Percentiles rank a stretch among this genome's conserved stretches.
Conservation (phyloP, 1,140 invertebrate genomes). For the Neocloeon triangulifer region DNA sequence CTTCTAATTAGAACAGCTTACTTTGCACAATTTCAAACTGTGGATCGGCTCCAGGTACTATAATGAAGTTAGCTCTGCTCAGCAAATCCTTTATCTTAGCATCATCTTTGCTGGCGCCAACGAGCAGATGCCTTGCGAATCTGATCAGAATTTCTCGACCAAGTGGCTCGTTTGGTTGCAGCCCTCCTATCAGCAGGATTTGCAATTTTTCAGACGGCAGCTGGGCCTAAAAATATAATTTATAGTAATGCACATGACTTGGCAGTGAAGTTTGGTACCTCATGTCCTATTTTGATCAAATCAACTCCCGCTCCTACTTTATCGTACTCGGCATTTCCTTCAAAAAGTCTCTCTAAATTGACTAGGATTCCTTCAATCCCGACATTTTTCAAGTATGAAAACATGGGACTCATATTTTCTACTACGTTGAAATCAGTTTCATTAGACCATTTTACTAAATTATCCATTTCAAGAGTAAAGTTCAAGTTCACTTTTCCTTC, state of each 20-base stretch:
- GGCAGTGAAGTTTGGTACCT: too few relatives aligned
- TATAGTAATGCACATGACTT: too few relatives aligned
- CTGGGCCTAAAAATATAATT: constrained; percentile 26
- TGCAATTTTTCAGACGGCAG: constrained; percentile 60
- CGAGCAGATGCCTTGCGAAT: constrained; percentile 55
- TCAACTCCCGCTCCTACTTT: constrained; percentile 32
- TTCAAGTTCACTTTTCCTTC: constrained; percentile 41
- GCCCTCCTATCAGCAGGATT: constrained; percentile 56
- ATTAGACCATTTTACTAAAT: constrained; percentile 53
- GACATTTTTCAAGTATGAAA: constrained; percentile 36
- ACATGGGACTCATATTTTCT: constrained; percentile 21
- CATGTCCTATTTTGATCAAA: too few relatives aligned
- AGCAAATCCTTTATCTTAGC: constrained; percentile 35
- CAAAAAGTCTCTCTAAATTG: constrained; percentile 36
- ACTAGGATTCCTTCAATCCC: constrained; percentile 36
- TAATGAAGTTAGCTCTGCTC: constrained; percentile 46
- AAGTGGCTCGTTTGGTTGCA: constrained; percentile 60
- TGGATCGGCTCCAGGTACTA: constrained; percentile 37
- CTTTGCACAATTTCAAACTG: constrained; percentile 4
- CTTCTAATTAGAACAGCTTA: too few relatives aligned
- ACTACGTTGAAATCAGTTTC: constrained; percentile 43
- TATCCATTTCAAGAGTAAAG: constrained; percentile 54
- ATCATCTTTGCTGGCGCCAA: constrained; percentile 40
- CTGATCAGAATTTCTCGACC: constrained; percentile 65
- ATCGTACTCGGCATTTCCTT: constrained; percentile 33